phyloP scores from a whole-genome alignment of 1,140 invertebrate species.

The Pygmarrhopalites habei region DNA sequence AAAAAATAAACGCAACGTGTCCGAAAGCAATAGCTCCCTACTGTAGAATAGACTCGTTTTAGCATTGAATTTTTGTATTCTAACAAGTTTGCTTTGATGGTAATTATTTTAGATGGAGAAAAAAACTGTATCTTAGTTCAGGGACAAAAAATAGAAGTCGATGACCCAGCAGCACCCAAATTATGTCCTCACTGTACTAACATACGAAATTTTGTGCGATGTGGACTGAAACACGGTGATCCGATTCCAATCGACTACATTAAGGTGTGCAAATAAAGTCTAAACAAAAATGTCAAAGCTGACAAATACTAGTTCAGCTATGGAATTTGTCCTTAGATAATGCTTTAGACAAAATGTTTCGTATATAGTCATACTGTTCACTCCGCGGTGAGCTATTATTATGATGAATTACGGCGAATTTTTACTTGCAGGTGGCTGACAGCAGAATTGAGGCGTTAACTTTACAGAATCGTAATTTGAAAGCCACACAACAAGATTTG shows the following conservation, averaged over 20 bases:
- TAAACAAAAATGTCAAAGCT: too few species aligned
- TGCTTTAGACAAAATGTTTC: too few species aligned
- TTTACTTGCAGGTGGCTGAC: slow-evolving; percentile 33
- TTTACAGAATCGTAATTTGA: slow-evolving; percentile 23
- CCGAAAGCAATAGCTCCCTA: too few species aligned
- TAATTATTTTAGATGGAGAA: slow-evolving; percentile 8
- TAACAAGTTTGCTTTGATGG: too few species aligned
- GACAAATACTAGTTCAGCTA: too few species aligned
- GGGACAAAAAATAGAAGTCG: slow-evolving; percentile 22
- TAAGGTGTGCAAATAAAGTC: slow-evolving; percentile 19
- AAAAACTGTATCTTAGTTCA: neutral
- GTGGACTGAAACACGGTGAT: slow-evolving; percentile 11
- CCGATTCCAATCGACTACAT: slow-evolving; percentile 30
- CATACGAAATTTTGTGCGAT: slow-evolving; percentile 31
- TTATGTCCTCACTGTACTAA: slow-evolving; percentile 31
- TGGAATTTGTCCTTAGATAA: too few species aligned
- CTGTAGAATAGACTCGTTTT: too few species aligned
- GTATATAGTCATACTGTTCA: too few species aligned
- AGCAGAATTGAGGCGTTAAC: slow-evolving; percentile 36
- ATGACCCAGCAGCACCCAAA: neutral
- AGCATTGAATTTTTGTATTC: too few species aligned
- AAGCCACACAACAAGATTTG: slow-evolving; percentile 21
- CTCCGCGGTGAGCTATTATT: too few species aligned
- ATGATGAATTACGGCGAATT: too few species aligned
- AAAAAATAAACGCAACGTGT: too few species aligned